Evolutionary conservation across 2,888 invertebrate species (phyloP).

Genomic region (Dynastes tityus): DNA sequence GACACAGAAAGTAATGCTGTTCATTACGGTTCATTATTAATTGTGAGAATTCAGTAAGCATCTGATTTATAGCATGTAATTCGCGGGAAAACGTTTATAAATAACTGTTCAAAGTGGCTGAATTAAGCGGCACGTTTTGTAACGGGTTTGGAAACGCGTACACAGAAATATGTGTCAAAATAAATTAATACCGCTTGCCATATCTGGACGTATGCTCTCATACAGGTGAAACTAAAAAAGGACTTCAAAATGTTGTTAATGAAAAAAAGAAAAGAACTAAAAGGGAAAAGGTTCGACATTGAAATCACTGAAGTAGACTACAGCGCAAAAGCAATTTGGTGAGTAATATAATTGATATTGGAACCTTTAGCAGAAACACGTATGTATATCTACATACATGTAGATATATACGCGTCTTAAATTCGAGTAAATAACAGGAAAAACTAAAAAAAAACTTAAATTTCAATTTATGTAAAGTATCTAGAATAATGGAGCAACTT

Average conservation of each 20-base stretch:
- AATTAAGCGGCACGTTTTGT: constrained; percentile 8
- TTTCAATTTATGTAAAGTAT: too few relatives aligned
- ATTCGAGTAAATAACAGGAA: too few relatives aligned
- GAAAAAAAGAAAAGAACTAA: not conserved
- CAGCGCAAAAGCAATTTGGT: too few relatives aligned
- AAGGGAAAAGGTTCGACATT: not conserved
- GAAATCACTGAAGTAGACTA: not conserved
- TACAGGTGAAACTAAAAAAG: constrained; percentile 10
- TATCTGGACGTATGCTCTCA: not conserved
- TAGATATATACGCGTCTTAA: too few relatives aligned
- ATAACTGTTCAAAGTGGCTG: constrained; percentile 20
- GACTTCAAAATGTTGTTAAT: constrained; percentile 5
- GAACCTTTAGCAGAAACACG: too few relatives aligned
- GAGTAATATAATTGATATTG: too few relatives aligned
- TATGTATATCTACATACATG: too few relatives aligned
- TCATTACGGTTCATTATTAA: constrained; percentile 30
- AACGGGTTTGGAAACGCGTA: constrained; percentile 7
- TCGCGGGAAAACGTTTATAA: constrained; percentile 23
- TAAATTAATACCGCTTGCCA: not conserved
- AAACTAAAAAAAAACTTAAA: too few relatives aligned
- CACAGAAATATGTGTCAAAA: constrained; percentile 21
- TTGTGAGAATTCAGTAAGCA: constrained; percentile 27
- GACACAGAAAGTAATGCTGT: constrained; percentile 42
- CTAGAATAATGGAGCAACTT: too few relatives aligned
- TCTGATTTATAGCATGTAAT: constrained; percentile 35